Conservation (phyloP, 37 sponge, comb jelly and placozoan species). For the Mnemiopsis leidyi region DNA sequence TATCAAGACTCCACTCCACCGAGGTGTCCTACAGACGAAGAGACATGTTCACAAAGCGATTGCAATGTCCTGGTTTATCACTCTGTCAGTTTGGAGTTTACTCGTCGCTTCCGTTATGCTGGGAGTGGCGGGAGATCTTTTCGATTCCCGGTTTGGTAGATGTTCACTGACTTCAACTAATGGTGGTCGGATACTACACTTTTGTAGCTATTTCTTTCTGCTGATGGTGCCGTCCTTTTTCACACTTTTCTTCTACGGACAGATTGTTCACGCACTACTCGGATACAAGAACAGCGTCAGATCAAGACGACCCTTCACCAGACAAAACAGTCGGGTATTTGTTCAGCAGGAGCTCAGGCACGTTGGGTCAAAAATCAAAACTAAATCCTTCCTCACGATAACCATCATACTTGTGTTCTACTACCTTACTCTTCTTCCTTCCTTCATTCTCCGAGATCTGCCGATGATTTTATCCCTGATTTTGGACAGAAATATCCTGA, state of each 20-base stretch:
- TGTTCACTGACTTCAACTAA: constrained; percentile 10
- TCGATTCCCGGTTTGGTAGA: not conserved
- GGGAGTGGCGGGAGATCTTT: not conserved
- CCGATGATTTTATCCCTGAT: not conserved
- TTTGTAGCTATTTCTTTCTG: not conserved
- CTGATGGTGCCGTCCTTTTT: not conserved
- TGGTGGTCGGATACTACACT: not conserved
- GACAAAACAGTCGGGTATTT: not conserved
- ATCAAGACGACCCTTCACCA: not conserved
- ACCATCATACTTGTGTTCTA: constrained; percentile 2
- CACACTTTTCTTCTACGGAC: constrained; percentile 2
- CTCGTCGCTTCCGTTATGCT: not conserved
- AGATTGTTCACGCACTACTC: not conserved
- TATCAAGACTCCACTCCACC: not conserved
- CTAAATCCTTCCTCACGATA: not conserved
- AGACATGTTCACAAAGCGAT: not conserved
- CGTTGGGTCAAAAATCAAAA: not conserved
- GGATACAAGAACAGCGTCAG: not conserved
- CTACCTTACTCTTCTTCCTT: not conserved
- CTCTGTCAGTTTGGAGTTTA: not conserved
- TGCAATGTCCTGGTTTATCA: not conserved
- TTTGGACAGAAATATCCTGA: not conserved
- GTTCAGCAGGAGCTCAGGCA: not conserved
- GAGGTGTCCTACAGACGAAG: not conserved
- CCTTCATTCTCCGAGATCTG: not conserved